Percentiles rank a stretch among this genome's conserved stretches.
Conservation (phyloP, 30 jellyfish, hydroid and myxozoan genomes). For the Hydractinia symbiolongicarpus region DNA sequence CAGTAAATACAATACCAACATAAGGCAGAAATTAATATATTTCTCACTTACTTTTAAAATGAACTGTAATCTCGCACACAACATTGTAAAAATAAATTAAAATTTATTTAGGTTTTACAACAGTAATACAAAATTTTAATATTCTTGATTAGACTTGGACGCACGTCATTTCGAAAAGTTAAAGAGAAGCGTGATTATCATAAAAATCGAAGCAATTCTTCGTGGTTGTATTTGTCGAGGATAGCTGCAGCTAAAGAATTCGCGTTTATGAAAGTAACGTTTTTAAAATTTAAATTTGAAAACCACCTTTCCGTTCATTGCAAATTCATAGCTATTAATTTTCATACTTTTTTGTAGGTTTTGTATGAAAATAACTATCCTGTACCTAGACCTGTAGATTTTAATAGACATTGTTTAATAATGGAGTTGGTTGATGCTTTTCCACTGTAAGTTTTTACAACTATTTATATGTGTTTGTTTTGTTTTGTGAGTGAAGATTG, state of each 20-base stretch:
- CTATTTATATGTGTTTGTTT: neutral
- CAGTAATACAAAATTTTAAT: neutral
- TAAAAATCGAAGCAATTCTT: slow-evolving; percentile 53
- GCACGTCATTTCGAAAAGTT: slow-evolving; percentile 88
- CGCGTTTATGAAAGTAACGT: slow-evolving; percentile 86
- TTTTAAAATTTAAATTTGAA: no score
- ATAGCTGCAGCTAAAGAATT: slow-evolving; percentile 92
- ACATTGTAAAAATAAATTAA: no score
- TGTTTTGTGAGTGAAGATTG: neutral
- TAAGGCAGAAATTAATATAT: no score
- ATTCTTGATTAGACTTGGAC: slow-evolving; percentile 63
- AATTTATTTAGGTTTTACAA: no score
- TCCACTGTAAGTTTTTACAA: slow-evolving; percentile 63
- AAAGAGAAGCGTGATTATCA: slow-evolving; percentile 94
- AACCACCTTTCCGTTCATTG: neutral
- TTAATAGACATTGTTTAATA: slow-evolving; percentile 94
- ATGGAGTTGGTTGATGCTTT: slow-evolving; percentile 90
- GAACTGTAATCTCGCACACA: no score
- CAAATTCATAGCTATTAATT: neutral
- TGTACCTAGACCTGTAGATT: slow-evolving; percentile 91
- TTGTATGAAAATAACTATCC: slow-evolving; percentile 82
- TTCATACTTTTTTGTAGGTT: slow-evolving; percentile 44
- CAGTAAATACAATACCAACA: no score
- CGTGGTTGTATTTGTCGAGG: slow-evolving; percentile 93
- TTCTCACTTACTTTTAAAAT: no score